Evolutionary conservation across 2,888 invertebrate species (phyloP).

Genomic region (Onthophagus sagittarius): DNA sequence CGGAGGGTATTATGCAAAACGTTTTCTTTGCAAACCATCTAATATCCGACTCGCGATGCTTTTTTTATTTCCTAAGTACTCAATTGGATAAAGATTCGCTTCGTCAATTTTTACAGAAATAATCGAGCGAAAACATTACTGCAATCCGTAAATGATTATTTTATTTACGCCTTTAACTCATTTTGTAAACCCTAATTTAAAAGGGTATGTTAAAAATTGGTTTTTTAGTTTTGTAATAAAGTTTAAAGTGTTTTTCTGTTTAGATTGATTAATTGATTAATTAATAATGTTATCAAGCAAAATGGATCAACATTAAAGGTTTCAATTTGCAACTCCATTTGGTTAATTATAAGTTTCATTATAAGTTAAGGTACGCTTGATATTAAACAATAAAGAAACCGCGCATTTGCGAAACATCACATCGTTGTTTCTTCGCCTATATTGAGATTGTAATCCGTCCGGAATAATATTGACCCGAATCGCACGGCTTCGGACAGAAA

Average conservation of each 20-base stretch:
- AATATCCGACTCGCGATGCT: no score
- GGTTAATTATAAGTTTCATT: neutral
- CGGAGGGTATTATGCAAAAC: no score
- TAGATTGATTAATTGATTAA: no score
- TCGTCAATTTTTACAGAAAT: neutral
- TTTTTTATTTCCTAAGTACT: no score
- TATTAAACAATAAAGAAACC: neutral
- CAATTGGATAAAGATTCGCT: neutral
- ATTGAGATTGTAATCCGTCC: neutral
- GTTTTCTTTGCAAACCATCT: no score
- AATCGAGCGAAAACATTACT: neutral
- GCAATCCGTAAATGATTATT: neutral
- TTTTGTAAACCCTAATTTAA: no score
- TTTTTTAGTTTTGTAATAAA: no score
- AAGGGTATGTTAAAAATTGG: no score
- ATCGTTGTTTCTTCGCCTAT: neutral
- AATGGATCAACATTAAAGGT: neutral
- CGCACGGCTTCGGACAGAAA: neutral
- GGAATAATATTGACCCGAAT: neutral
- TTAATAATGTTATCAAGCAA: no score
- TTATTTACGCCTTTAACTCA: neutral
- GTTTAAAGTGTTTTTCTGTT: no score
- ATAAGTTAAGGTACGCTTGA: neutral
- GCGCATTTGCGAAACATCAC: neutral
- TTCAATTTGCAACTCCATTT: neutral